phyloP scores from a whole-genome alignment of 2,797 vertebrate species.

The Rachycentron canadum region DNA sequence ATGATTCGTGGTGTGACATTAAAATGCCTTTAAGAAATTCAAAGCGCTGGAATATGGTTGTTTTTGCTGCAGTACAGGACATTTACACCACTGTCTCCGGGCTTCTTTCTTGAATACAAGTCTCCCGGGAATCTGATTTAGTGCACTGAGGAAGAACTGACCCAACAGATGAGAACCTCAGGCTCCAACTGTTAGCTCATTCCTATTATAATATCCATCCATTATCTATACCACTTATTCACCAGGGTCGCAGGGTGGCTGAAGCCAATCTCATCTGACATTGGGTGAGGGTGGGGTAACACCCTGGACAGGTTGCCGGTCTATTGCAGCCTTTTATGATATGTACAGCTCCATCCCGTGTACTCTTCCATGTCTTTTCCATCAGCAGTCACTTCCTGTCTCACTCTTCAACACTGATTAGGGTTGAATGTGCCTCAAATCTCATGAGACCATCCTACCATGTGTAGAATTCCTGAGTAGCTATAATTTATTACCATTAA shows the following conservation, averaged over 20 bases:
- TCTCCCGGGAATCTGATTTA: slow-evolving; percentile 48
- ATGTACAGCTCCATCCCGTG: not conserved
- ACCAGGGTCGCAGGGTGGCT: no score
- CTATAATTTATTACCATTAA: slow-evolving; percentile 27
- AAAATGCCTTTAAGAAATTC: slow-evolving; percentile 28
- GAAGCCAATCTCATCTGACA: no score
- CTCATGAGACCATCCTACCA: not conserved
- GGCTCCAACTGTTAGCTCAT: slow-evolving; percentile 54
- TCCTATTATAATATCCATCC: slow-evolving; percentile 19
- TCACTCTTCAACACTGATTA: slow-evolving; percentile 23
- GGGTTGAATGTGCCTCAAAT: slow-evolving; percentile 12
- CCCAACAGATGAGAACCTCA: slow-evolving; percentile 62
- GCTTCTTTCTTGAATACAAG: slow-evolving; percentile 43
- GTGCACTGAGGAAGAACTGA: slow-evolving; percentile 50
- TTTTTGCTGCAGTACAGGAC: slow-evolving; percentile 14
- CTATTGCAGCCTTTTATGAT: no score
- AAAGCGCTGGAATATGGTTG: slow-evolving; percentile 33
- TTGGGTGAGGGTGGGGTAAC: no score
- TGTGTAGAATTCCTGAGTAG: not conserved
- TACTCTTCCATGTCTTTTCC: slow-evolving; percentile 1
- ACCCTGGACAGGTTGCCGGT: no score
- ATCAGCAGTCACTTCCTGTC: not conserved
- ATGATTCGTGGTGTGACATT: slow-evolving; percentile 15
- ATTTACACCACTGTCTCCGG: slow-evolving; percentile 22
- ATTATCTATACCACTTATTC: no score